These are phyloP conservation scores for Penaeus monodon DNA, from an alignment of 2,888 invertebrate species.

Conservation along the genomic window DNA sequence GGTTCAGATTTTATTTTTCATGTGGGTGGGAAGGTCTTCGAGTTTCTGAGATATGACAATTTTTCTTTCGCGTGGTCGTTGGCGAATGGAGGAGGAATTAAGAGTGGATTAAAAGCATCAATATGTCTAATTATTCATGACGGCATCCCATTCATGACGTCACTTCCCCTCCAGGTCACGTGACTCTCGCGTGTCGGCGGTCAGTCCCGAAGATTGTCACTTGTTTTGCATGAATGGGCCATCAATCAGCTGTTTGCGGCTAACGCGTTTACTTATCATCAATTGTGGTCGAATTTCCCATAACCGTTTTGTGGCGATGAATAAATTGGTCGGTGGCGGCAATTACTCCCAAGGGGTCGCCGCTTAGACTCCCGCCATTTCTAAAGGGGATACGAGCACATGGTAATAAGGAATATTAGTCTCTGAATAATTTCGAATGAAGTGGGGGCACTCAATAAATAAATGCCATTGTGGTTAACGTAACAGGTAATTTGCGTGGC, in stretches of 20 bases:
- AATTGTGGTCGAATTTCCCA: constrained; percentile 22
- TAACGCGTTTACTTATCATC: constrained; percentile 39
- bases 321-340: too few relatives aligned
- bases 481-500: too few relatives aligned
- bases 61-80: not conserved
- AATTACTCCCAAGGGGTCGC: too few relatives aligned
- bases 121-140: constrained; percentile 1
- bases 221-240: constrained; percentile 38
- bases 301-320: not conserved
- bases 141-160: constrained; percentile 19
- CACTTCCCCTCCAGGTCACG: constrained; percentile 5
- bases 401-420: too few relatives aligned
- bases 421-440: too few relatives aligned
- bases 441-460: too few relatives aligned
- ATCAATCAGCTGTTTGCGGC: constrained; percentile 37
- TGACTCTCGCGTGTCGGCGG: constrained; percentile 27
- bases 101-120: too few relatives aligned
- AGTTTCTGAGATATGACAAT: not conserved
- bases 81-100: too few relatives aligned
- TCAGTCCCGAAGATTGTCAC: constrained; percentile 28
- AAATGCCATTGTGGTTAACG: too few relatives aligned
- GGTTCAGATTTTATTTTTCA: too few relatives aligned
- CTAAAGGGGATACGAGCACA: too few relatives aligned
- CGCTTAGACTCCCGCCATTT: too few relatives aligned
- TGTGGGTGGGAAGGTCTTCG: not conserved